Evolutionary conservation across 2,113 vertebrate genomes (phyloP), one percentile per base, ranked within the genome.

Genomic region (Misgurnus anguillicaudatus): DNA sequence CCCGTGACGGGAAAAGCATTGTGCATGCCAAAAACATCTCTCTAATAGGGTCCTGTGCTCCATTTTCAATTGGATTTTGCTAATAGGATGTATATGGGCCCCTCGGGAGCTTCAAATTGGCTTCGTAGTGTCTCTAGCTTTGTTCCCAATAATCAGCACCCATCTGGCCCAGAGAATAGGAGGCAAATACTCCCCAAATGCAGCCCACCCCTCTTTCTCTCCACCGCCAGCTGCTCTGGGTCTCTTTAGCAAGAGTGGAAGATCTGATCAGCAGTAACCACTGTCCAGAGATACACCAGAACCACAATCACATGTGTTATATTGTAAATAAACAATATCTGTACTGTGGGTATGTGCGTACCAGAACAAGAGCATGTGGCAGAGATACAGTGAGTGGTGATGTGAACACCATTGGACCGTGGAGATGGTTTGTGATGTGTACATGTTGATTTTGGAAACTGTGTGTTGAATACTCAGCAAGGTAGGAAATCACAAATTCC

Each of bases 91-190:
- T 82, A 81, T 82, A 77, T 82, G 65, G 58, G 70, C 77, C 80
- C 77, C 55, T 48, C 55, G 80, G 83, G 83, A 80, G 60, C 61
- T 77, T 79, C 77, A 82, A 62, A 82, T 82, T 84, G 83, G 83
- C 83, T 82, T 84, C 76, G 38, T 79, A 78, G 71, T 84, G 66
- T 84, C 80, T 84, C 80, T 74, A 84, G 76, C 72, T 82, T 80
- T 66, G 61, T 70, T 84, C 67, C 80, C 80, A 84, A 84, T 84
- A 84, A 82, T 84, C 83, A 84, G 83, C 80, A 84, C 80, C 83
- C 83, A 84, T 84, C 83, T 84, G 83, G 80, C 71, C 77, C 42
- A 6, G 80, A 82, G 72, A 82, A 79, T 77, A 82, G 68, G 75
- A 84, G 71, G 70, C 83, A 81, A 81, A 80, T 82, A 76, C 77